Base-by-base conservation (phyloP, 1,140 invertebrate species). In the Hylaeus anthracinus region DNA sequence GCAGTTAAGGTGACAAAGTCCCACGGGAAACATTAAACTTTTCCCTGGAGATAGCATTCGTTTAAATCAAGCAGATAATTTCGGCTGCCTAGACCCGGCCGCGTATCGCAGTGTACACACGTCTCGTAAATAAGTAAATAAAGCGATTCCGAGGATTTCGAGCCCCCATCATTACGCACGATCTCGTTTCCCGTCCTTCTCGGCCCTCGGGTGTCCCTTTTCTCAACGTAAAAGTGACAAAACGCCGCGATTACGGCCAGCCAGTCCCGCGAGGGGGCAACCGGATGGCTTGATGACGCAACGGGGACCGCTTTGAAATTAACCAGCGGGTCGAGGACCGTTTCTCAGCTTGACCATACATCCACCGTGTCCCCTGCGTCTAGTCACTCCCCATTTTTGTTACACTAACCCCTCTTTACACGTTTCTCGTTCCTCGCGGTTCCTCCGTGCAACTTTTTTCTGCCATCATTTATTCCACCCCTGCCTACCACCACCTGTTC, bases 291-390 rank as follows among this genome's bases (percentile, higher is more conserved):
- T 86, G 88, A 90, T 83, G 90, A 90, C 83, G 85, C 89, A 83
- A 84, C 48, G 71, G 89, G 86, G 90, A 90, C 85, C 85, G 90
- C 76, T 89, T 87, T 77, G 77, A 82, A 88, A 90, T 91, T 91
- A 91, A 91, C 88, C 88, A 86, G 82, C 80, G 43, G 48, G 66
- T 67, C 67, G 63, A 85, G 77, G 51, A 81, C 83, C 80, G 87
- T 88, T 90, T 87, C 87, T 88, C 86, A 86, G 80, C 71, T 77
- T 80, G 76, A 81, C 86, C 66, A 56, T 71, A n/a, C 72, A 15
- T 61, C 71, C 37, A 61, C 60, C 43, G 43, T 14, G 37, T 58
- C 60, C 45, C 14, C 51, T 14, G 12, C 60, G 9, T 70, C 61
- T 75, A 70, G 67, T 56, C 39, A 58, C 78, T 64, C 43, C 39